These are phyloP conservation scores for Branchellion lobata DNA, from an alignment of 2,888 invertebrate genomes.

Conservation along the genomic window DNA sequence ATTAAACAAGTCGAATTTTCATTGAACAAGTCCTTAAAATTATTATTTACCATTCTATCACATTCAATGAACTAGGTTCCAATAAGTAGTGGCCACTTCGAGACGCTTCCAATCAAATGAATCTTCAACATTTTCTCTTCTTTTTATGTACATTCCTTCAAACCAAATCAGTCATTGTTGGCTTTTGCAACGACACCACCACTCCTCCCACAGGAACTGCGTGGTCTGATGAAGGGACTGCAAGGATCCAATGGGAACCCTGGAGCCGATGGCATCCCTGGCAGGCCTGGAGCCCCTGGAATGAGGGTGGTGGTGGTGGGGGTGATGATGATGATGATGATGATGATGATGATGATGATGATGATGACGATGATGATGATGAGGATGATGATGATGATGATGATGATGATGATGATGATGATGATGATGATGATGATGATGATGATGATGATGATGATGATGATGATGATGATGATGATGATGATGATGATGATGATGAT, in stretches of 20 bases:
- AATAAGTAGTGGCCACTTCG: too few relatives aligned
- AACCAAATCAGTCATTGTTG: too few relatives aligned
- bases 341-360: conserved; percentile 35
- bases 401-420: conserved; percentile 45
- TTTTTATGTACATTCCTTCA: too few relatives aligned
- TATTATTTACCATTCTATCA: too few relatives aligned
- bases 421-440: conserved; percentile 35
- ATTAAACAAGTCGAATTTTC: too few relatives aligned
- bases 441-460: conserved; percentile 26
- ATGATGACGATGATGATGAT: conserved; percentile 31
- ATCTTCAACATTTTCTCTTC: too few relatives aligned
- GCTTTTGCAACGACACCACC: too few relatives aligned
- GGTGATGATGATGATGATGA: not conserved
- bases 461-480: conserved; percentile 16
- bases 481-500: conserved; percentile 6
- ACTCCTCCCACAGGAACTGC: conserved; percentile 30
- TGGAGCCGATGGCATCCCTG: conserved; percentile 35
- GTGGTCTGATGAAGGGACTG: conserved; percentile 22
- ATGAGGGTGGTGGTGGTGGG: not conserved
- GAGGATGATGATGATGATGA: conserved; percentile 43
- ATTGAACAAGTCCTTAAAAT: too few relatives aligned
- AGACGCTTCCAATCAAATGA: too few relatives aligned
- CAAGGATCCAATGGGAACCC: conserved; percentile 30
- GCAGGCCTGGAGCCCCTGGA: conserved; percentile 33
- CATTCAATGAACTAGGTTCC: too few relatives aligned